These are phyloP conservation scores for Buathra laborator DNA, from an alignment of 2,888 invertebrate genomes.

Conservation along the genomic window DNA sequence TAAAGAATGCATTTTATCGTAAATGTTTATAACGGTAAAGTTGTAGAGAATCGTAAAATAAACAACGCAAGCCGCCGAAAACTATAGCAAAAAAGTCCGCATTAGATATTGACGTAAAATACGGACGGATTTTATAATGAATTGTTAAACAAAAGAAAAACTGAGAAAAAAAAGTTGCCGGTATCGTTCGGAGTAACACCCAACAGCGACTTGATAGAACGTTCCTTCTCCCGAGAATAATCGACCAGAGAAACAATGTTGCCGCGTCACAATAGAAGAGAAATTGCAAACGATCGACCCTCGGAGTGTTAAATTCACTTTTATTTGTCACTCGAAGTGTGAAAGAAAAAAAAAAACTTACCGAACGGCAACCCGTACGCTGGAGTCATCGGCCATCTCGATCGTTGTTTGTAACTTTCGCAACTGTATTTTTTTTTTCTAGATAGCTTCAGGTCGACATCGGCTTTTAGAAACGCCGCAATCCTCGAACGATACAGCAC, in stretches of 20 bases:
- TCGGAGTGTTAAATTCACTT: not conserved
- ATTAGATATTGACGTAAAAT: too few species aligned
- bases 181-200: not conserved
- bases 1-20: too few species aligned
- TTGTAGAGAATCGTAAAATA: too few species aligned
- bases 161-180: conserved; percentile 22
- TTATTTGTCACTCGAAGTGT: not conserved
- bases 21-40: too few species aligned
- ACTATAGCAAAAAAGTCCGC: too few species aligned
- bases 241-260: not conserved
- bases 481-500: conserved; percentile 2
- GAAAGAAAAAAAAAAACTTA: conserved; percentile 72
- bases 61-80: too few species aligned
- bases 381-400: conserved; percentile 84
- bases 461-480: conserved; percentile 47
- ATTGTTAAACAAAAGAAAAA: too few species aligned
- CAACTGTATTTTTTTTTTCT: conserved; percentile 19
- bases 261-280: not conserved
- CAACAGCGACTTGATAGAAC: not conserved
- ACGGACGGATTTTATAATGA: too few species aligned
- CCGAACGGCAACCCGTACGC: conserved; percentile 84
- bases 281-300: not conserved
- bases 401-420: conserved; percentile 48
- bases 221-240: not conserved
- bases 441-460: conserved; percentile 24